Conservation (phyloP, 64 coral and sea anemone species). For the Porites australiensis region DNA sequence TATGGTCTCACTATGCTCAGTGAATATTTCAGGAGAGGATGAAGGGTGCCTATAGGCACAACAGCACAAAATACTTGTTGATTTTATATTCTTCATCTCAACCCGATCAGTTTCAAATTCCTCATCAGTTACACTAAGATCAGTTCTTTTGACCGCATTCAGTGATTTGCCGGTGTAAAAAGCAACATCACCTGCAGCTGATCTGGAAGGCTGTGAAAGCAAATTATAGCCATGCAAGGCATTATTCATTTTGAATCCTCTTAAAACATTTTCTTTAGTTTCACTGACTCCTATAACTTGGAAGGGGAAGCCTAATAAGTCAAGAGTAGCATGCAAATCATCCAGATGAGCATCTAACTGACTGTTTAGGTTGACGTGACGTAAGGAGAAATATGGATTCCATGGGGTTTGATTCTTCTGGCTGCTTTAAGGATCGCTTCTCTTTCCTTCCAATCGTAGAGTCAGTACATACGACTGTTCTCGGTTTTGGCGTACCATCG, state of each 20-base stretch:
- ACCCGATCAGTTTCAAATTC: constrained; percentile 44
- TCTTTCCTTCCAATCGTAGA: constrained; percentile 9
- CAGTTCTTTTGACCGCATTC: background rate
- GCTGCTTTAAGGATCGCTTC: background rate
- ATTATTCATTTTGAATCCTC: constrained; percentile 24
- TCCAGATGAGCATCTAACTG: background rate
- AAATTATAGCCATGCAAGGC: background rate
- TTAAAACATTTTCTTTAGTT: constrained; percentile 24
- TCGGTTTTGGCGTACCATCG: background rate
- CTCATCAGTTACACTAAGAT: background rate
- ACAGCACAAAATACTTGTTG: constrained; percentile 57
- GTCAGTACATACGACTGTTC: background rate
- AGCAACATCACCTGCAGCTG: constrained; percentile 15
- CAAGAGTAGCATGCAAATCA: background rate
- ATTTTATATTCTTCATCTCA: constrained; percentile 42
- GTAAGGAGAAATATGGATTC: background rate
- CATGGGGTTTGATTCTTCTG: background rate
- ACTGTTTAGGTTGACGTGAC: background rate
- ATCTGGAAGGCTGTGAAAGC: background rate
- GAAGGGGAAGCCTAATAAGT: constrained; percentile 27
- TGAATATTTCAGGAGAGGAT: constrained; percentile 9
- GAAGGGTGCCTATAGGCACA: constrained; percentile 44
- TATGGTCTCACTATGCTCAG: constrained; percentile 4
- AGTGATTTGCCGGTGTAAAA: constrained; percentile 1
- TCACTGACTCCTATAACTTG: constrained; percentile 45